Conservation (phyloP, 2,888 invertebrate species). For the Mystacides longicornis region DNA sequence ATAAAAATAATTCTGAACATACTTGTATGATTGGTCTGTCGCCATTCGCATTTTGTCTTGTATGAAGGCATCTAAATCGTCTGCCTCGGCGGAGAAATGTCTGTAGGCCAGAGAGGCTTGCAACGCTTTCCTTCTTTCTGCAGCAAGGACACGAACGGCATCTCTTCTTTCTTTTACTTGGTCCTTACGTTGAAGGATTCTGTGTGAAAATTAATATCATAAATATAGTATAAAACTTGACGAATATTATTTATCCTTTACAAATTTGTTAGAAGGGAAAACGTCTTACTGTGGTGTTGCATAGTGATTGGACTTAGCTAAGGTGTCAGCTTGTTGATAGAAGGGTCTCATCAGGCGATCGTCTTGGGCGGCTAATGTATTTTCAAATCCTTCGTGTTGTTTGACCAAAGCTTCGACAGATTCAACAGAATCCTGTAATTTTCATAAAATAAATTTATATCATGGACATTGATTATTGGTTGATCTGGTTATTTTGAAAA, state of each 20-base stretch:
- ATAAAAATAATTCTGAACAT: background rate
- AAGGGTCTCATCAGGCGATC: slow-evolving; percentile 79
- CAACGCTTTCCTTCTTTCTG: slow-evolving; percentile 65
- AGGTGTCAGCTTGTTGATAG: slow-evolving; percentile 71
- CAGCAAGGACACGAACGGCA: slow-evolving; percentile 66
- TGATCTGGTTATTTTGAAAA: too few species aligned
- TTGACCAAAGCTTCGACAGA: slow-evolving; percentile 89
- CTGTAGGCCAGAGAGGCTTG: slow-evolving; percentile 84
- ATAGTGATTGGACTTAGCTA: slow-evolving; percentile 73
- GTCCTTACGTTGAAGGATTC: slow-evolving; percentile 63
- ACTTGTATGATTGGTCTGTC: slow-evolving; percentile 81
- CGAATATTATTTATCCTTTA: too few species aligned
- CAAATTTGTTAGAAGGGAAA: too few species aligned
- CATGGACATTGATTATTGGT: background rate
- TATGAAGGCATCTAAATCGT: slow-evolving; percentile 86
- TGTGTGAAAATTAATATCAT: slow-evolving; percentile 30
- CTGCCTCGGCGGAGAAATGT: slow-evolving; percentile 86
- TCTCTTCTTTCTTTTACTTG: slow-evolving; percentile 70
- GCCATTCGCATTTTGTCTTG: slow-evolving; percentile 87
- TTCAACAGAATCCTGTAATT: slow-evolving; percentile 73
- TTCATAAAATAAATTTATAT: background rate
- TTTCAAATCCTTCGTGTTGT: slow-evolving; percentile 89
- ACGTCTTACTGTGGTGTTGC: slow-evolving; percentile 68
- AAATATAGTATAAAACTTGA: too few species aligned
- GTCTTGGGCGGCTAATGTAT: slow-evolving; percentile 87